Conservation (phyloP, 2,797 vertebrate genomes). For the Siniperca undulata region DNA sequence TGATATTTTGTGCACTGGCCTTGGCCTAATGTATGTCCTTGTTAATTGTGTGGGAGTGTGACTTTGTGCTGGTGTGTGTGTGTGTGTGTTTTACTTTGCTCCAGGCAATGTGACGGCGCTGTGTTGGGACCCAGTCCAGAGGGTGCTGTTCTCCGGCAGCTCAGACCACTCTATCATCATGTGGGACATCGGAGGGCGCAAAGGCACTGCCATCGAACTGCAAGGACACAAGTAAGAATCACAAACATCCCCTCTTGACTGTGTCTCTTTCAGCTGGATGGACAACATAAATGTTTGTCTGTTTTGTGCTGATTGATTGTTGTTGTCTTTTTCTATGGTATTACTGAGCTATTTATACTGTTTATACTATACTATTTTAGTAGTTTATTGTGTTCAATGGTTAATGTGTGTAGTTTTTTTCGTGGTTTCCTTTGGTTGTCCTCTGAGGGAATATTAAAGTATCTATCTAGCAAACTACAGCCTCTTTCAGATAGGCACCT, state of each 20-base stretch:
- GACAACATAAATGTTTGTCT: neutral
- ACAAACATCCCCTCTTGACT: neutral
- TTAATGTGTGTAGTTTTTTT: neutral
- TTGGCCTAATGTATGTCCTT: neutral
- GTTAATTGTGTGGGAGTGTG: no score
- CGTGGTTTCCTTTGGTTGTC: no score
- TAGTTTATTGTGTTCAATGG: neutral
- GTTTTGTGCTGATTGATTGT: neutral
- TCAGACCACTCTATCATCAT: slow-evolving; percentile 99
- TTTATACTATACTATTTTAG: neutral
- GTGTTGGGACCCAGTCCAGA: slow-evolving; percentile 96
- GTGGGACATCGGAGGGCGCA: slow-evolving; percentile 99
- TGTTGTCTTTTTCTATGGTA: neutral
- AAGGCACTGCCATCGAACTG: slow-evolving; percentile 97
- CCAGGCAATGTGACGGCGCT: slow-evolving; percentile 95
- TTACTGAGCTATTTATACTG: neutral
- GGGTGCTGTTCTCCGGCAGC: slow-evolving; percentile 96
- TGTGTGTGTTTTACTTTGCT: slow-evolving; percentile 32
- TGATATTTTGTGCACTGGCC: neutral
- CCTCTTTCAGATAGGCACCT: no score
- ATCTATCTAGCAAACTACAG: neutral
- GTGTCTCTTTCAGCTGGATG: neutral
- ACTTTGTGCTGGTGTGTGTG: neutral
- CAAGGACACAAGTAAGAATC: slow-evolving; percentile 95
- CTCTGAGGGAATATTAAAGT: neutral